Percentiles rank a stretch among this genome's conserved stretches.
Conservation (phyloP, 2,113 vertebrate species). For the Arvicanthis niloticus region DNA sequence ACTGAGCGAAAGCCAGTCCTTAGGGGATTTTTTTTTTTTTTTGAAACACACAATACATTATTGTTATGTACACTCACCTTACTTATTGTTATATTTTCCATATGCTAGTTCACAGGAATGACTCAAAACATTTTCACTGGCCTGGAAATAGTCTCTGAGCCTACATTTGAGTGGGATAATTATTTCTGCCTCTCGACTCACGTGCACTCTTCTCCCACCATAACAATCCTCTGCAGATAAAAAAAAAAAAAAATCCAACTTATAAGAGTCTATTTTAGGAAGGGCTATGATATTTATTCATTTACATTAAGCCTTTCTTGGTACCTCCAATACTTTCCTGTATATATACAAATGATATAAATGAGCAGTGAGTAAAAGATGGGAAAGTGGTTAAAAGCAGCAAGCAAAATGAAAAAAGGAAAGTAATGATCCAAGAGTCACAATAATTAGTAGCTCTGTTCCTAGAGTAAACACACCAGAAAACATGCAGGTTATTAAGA, state of each 20-base stretch:
- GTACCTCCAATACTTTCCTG: constrained; percentile 23
- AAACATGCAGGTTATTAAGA: constrained; percentile 70
- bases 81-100: constrained; percentile 1
- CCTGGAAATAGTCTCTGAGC: constrained; percentile 25
- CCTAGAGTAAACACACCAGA: constrained; percentile 59
- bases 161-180: neutral
- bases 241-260: constrained; percentile 29
- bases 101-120: neutral
- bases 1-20: neutral
- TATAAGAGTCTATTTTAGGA: neutral
- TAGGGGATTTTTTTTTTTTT: neutral
- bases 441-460: constrained; percentile 69
- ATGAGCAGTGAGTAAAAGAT: neutral
- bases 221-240: neutral
- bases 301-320: constrained; percentile 16
- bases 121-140: constrained; percentile 26
- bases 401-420: constrained; percentile 24
- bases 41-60: neutral
- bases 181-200: neutral
- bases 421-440: constrained; percentile 30
- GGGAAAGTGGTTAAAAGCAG: constrained; percentile 37
- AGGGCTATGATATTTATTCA: neutral
- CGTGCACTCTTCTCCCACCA: neutral
- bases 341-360: neutral
- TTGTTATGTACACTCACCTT: neutral